A percentile compares a stretch with the other conserved stretches of the same genome.
Evolutionary conservation across 64 coral and sea anemone species (phyloP).

Genomic region (Acropora tenuis): DNA sequence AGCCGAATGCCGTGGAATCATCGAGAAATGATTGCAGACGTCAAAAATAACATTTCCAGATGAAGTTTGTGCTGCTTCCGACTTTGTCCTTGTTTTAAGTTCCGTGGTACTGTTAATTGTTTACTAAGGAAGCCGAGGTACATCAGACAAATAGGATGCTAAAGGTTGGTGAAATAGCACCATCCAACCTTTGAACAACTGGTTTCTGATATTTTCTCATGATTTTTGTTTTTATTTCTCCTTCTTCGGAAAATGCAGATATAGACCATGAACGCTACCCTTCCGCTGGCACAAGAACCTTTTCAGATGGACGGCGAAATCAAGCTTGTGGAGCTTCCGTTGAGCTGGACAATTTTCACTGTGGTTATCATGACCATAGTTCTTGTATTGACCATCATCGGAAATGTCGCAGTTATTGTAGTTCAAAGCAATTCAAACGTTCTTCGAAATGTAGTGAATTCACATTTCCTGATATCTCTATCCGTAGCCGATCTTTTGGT

Average conservation of each 20-base stretch:
- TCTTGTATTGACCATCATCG: constrained; percentile 48
- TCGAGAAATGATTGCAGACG: no score
- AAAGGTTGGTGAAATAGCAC: no score
- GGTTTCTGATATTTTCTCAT: no score
- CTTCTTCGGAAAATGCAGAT: neutral
- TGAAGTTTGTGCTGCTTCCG: no score
- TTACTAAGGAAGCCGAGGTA: no score
- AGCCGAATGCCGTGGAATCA: no score
- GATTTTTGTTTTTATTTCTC: neutral
- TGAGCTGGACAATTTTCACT: constrained; percentile 16
- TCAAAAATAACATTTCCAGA: no score
- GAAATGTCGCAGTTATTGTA: constrained; percentile 45
- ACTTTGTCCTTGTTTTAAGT: no score
- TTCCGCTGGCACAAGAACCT: neutral
- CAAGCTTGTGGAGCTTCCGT: constrained; percentile 37
- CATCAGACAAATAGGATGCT: no score
- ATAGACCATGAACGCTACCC: constrained; percentile 11
- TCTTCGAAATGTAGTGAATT: constrained; percentile 45
- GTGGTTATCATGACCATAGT: constrained; percentile 26
- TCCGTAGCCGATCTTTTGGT: constrained; percentile 77
- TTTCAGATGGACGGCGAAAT: neutral
- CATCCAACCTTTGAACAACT: no score
- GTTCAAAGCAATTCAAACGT: constrained; percentile 30
- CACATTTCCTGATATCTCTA: constrained; percentile 62
- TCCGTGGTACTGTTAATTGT: no score